Percentiles rank a stretch among this genome's conserved stretches.
phyloP scores from a whole-genome alignment of 2,797 vertebrate species.

The Falco novaeseelandiae region DNA sequence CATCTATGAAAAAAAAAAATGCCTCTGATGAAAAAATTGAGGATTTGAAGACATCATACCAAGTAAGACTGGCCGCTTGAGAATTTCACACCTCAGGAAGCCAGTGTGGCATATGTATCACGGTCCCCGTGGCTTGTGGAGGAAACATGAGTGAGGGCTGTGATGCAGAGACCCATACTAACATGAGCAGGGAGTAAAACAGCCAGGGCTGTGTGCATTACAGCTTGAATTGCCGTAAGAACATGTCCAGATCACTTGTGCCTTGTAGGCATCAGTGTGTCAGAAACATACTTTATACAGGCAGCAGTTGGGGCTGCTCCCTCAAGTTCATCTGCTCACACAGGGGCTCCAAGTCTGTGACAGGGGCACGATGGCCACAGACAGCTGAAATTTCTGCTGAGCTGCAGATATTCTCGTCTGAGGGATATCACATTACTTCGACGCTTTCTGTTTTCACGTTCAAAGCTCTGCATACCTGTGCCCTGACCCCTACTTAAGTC shows the following conservation, averaged over 20 bases:
- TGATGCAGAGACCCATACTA: background rate
- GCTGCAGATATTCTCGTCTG: background rate
- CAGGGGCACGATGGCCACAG: background rate
- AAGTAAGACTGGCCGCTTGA: background rate
- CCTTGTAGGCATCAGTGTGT: background rate
- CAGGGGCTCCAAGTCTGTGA: background rate
- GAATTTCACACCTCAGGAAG: background rate
- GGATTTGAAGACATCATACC: background rate
- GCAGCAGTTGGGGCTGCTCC: background rate
- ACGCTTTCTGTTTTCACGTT: slow-evolving; percentile 1
- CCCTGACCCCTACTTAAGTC: slow-evolving; percentile 46
- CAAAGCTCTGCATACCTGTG: slow-evolving; percentile 64
- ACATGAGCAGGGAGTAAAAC: background rate
- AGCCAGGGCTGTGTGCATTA: background rate
- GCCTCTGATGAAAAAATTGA: background rate
- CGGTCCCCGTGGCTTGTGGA: background rate
- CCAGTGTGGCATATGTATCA: background rate
- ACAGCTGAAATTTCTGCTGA: slow-evolving; percentile 27
- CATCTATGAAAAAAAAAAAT: background rate
- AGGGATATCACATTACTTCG: slow-evolving; percentile 16
- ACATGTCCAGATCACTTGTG: background rate
- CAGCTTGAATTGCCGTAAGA: background rate
- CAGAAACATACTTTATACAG: background rate
- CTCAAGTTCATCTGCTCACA: slow-evolving; percentile 3
- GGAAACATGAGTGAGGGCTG: background rate